These are phyloP conservation scores for Cerceris ruficornis DNA, from an alignment of 2,888 invertebrate species.

Conservation along the genomic window DNA sequence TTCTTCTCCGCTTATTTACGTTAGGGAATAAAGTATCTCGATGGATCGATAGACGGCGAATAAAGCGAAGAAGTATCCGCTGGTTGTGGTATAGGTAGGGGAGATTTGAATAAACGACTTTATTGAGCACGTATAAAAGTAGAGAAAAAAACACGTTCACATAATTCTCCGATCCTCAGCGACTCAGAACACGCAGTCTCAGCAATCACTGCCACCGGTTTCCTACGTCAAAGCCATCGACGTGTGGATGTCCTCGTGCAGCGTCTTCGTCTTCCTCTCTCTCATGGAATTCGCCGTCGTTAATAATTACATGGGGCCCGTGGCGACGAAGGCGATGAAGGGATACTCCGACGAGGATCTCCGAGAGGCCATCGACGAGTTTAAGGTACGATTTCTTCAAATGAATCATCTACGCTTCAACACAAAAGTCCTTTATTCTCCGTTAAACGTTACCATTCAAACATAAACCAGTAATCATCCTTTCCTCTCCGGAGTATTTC, in stretches of 20 bases:
- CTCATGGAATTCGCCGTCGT: constrained; percentile 95
- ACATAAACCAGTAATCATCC: no score
- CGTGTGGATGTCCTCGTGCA: constrained; percentile 96
- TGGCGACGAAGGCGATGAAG: constrained; percentile 94
- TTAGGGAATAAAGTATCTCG: not conserved
- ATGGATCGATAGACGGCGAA: not conserved
- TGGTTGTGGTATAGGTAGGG: no score
- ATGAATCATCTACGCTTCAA: not conserved
- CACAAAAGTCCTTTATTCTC: no score
- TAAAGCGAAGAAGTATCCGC: not conserved
- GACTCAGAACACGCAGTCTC: constrained; percentile 96
- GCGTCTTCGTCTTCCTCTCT: constrained; percentile 95
- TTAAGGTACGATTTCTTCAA: constrained; percentile 84
- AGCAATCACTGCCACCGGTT: constrained; percentile 93
- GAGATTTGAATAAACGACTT: no score
- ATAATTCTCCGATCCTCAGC: constrained; percentile 82
- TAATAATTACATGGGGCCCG: constrained; percentile 93
- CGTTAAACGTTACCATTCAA: no score
- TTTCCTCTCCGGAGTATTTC: no score
- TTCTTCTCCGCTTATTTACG: not conserved
- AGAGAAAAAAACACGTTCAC: not conserved
- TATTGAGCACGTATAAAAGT: not conserved
- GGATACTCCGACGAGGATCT: constrained; percentile 94
- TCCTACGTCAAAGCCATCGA: constrained; percentile 97
- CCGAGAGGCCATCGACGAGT: constrained; percentile 88